Evolutionary conservation across 2,888 invertebrate genomes (phyloP), one percentile per base, ranked within the genome.

Genomic region (Mycalesis mineus): DNA sequence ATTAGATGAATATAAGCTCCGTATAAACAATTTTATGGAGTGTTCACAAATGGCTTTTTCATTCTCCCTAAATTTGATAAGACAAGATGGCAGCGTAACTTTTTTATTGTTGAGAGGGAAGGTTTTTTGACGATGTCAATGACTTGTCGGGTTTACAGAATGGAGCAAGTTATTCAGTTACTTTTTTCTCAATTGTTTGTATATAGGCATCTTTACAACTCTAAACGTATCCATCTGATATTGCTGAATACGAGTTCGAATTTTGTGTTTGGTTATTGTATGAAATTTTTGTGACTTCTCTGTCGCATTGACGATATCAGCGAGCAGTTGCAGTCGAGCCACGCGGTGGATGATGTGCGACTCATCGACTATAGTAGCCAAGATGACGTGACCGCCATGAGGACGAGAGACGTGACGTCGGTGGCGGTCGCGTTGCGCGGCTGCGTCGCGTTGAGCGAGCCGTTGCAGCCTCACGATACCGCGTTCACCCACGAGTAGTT

Each of bases 331-430:
- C 61, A 61, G 14, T n/a, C 14, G 14, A 39, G 4, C 39, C 7
- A 39, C 4, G n/a, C 14, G 14, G 14, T 14, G 39, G 39, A 7
- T 2, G 1, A 2, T 11, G 15, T 17, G 22, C 3, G 42, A 91
- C 95, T 95, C 88, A 94, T 98, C 98, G 78, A 98, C 94, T 80
- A 98, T 95, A 70, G 98, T 98, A 77, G 96, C 94, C 71, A 98
- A 92, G 78, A 98, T 98, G 91, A 95, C 66, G 95, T 93, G 70
- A 94, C 92, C 67, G 93, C 93, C 93, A 95, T 94, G 84, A 94
- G 92, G 77, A 95, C 92, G 80, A 94, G 90, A 75, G 92, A 92
- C 77, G 93, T 90, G 71, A 92, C 92, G 78, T 86, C 86, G 64
- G 92, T 92, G 68, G 90, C 89, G 72, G 93, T 91, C 65, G 91